These are phyloP conservation scores for Lophius piscatorius DNA, from an alignment of 2,113 vertebrate species.

Conservation along the genomic window DNA sequence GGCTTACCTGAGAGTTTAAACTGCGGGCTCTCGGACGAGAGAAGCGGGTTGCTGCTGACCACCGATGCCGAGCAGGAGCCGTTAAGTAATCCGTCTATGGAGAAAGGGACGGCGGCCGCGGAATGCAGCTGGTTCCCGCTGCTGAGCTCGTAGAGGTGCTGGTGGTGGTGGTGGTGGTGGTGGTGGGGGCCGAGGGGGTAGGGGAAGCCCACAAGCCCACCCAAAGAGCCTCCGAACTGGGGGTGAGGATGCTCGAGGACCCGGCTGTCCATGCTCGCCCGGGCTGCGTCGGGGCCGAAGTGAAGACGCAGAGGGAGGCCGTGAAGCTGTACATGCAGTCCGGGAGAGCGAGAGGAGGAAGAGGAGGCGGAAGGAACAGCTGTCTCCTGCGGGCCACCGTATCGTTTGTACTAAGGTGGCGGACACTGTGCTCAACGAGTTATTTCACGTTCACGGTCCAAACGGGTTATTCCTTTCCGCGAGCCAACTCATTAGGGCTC, in stretches of 20 bases:
- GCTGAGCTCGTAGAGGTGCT: conserved; percentile 93
- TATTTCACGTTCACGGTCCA: conserved; percentile 48
- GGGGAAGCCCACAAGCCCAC: conserved; percentile 94
- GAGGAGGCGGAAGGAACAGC: conserved; percentile 1
- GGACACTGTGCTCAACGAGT: conserved; percentile 9
- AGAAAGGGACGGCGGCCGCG: conserved; percentile 88
- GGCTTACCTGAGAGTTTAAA: conserved; percentile 93
- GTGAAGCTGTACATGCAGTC: conserved; percentile 79
- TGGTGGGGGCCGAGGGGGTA: conserved; percentile 87
- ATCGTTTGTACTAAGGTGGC: neutral
- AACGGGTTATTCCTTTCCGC: conserved; percentile 47
- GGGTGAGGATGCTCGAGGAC: conserved; percentile 96
- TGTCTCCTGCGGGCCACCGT: neutral
- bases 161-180: conserved; percentile 78
- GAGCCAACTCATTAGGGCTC: conserved; percentile 71
- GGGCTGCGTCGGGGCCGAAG: conserved; percentile 75
- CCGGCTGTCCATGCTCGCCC: conserved; percentile 94
- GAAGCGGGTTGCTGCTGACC: conserved; percentile 85
- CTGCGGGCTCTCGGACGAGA: conserved; percentile 87
- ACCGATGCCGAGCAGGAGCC: conserved; percentile 93
- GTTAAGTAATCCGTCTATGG: conserved; percentile 97
- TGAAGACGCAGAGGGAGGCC: conserved; percentile 65
- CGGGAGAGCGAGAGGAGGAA: conserved; percentile 28
- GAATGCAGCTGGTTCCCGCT: conserved; percentile 92
- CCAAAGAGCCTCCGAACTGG: conserved; percentile 92